Evolutionary conservation across 2,888 invertebrate genomes (phyloP), one percentile per base, ranked within the genome.

Genomic region (Sesia apiformis): DNA sequence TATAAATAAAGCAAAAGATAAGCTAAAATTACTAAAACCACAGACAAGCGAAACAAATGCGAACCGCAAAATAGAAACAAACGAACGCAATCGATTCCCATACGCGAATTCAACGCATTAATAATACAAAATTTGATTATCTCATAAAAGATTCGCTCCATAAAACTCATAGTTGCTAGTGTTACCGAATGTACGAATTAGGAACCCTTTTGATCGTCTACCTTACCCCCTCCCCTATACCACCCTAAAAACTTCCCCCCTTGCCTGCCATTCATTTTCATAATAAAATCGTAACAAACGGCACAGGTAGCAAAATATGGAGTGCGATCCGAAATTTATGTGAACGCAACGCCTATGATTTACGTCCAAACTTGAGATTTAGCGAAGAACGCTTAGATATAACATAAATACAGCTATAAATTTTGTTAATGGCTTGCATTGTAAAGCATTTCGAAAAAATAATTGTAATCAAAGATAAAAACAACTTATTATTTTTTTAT

Each of bases 201-300:
- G 88, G 81, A 84, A 86, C 86, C 88, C 87, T 82, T 88, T 87
- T 84, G 83, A 85, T 83, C 83, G 79, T 63, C 65, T 61, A 62
- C 72, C 66, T 65, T 67, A 65, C 66, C 59, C 55, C 53, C 42
- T 42, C 4, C 7, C 64, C 67, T 59, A 63, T 61, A 68, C 61
- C 68, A 60, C 55, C 62, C 60, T 38, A 38, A 38, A 38, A 50
- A 39, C 8, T 64, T 54, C 61, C 60, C 60, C 56, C 65, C 66
- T 69, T 76, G 72, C 69, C 79, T 82, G 83, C 86, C 88, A 86
- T 88, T 88, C 88, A 89, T 89, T 88, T 87, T 89, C 88, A 88
- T 89, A 88, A 88, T 88, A 88, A 88, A 88, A 88, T 88, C 84
- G 88, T 82, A 87, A 87, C 87, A 86, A 87, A 87, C 84, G 84